Evolutionary conservation across 2,888 invertebrate species (phyloP).

Genomic region (Sinelater perroti): DNA sequence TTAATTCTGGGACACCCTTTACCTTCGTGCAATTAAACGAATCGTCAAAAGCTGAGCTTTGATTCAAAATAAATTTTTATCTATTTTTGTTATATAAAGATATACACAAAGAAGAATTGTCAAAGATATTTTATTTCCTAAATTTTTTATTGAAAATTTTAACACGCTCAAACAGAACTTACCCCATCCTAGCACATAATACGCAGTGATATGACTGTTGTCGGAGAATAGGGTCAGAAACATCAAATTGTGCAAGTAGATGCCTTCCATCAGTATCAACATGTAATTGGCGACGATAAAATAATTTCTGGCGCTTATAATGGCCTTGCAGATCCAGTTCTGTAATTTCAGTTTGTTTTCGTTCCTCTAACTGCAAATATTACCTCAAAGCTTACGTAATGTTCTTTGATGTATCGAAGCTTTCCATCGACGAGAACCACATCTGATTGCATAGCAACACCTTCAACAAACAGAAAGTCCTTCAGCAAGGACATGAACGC

Average conservation of each 20-base stretch:
- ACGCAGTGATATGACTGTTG: constrained; percentile 66
- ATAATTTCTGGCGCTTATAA: constrained; percentile 70
- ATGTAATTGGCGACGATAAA: constrained; percentile 72
- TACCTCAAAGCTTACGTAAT: constrained; percentile 52
- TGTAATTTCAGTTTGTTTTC: constrained; percentile 48
- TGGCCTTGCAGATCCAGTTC: constrained; percentile 72
- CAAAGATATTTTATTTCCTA: background rate
- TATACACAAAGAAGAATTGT: no score
- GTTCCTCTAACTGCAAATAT: background rate
- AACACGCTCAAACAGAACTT: constrained; percentile 61
- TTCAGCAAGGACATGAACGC: constrained; percentile 68
- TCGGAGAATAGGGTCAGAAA: constrained; percentile 72
- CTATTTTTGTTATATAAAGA: no score
- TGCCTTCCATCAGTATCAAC: constrained; percentile 75
- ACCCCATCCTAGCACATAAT: constrained; percentile 74
- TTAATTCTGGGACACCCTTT: no score
- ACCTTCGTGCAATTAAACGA: no score
- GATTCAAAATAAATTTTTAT: no score
- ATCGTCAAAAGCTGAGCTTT: no score
- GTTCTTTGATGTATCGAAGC: constrained; percentile 55
- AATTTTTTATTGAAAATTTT: background rate
- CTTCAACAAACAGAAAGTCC: constrained; percentile 65
- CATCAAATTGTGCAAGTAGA: constrained; percentile 74
- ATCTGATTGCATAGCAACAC: constrained; percentile 61
- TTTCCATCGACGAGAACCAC: constrained; percentile 56